Base-by-base conservation (phyloP, 2,888 invertebrate species). In the Drosophila anomelani region DNA sequence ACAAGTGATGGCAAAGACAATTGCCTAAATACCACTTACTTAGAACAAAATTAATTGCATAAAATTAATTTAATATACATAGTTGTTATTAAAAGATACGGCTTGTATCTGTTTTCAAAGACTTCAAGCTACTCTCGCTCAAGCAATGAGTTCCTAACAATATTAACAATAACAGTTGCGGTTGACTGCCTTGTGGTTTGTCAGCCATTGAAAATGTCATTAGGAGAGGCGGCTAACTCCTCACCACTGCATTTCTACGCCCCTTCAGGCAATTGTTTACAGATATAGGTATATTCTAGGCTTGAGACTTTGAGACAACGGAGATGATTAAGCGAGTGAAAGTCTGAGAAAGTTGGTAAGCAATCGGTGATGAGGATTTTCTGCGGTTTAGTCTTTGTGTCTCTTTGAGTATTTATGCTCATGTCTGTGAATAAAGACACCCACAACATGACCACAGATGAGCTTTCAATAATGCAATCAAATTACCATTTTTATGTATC, bases 341-440 rank as follows among this genome's bases (percentile, higher is more conserved):
- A 83, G 83, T 20, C 43, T 66, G 81, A 56, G 86, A 84, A 84
- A 84, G 83, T 78, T 79, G 75, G 77, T 75, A 81, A 83, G 66
- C 64, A 71, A 75, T 79, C 75, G 83, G 79, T 71, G 76, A 72
- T 78, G 83, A 79, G 79, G 83, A 79, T 81, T 81, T 76, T 59
- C 75, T 84, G 86, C 76, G 83, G 83, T 85, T 63, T 76, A 76
- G 75, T 64, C 75, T 58, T 55, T 39, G 15, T 34, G 13, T 43
- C 51, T 57, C 15, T 49, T 20, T 12, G 29, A 32, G 38, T 44
- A 39, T 66, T 57, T 67, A 64, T 68, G 39, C 32, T 34, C 13
- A 47, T 54, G 32, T 32, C 32, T 66, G 53, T 29, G 44, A 34
- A 46, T 47, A 63, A 59, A 60, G 73, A 66, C 72, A 74, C 73